phyloP scores from a whole-genome alignment of 1,140 invertebrate genomes.

The Telenomus remus region DNA sequence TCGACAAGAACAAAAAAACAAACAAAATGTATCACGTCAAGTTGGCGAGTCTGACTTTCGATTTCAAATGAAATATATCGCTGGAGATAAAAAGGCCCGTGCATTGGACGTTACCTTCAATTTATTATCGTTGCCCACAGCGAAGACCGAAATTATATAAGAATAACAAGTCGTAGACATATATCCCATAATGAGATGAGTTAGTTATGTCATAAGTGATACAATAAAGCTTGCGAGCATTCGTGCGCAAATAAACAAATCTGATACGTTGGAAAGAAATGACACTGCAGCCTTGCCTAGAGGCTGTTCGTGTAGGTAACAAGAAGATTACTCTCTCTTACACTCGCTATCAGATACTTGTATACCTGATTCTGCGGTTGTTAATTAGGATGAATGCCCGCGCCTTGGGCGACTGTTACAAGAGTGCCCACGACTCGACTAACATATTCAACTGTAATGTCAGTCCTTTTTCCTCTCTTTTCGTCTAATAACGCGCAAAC shows the following conservation, averaged over 20 bases:
- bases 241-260: conserved; percentile 12
- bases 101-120: not conserved
- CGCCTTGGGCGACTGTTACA: conserved; percentile 74
- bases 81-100: not conserved
- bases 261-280: conserved; percentile 20
- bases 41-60: too few species aligned
- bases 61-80: not conserved
- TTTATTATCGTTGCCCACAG: too few species aligned
- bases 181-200: too few species aligned
- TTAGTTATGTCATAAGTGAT: conserved; percentile 2
- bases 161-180: too few species aligned
- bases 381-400: conserved; percentile 75
- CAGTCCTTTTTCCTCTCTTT: conserved; percentile 15
- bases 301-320: conserved; percentile 71
- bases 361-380: conserved; percentile 70
- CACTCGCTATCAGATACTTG: conserved; percentile 70
- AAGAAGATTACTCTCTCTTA: conserved; percentile 70
- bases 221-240: not conserved
- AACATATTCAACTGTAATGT: conserved; percentile 51
- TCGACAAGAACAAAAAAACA: too few species aligned
- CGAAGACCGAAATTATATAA: too few species aligned
- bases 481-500: not conserved
- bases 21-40: too few species aligned
- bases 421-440: conserved; percentile 68
- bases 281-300: conserved; percentile 56